Evolutionary conservation across 2,888 invertebrate genomes (phyloP), one percentile per base, ranked within the genome.

Genomic region (Mechanitis mazaeus): DNA sequence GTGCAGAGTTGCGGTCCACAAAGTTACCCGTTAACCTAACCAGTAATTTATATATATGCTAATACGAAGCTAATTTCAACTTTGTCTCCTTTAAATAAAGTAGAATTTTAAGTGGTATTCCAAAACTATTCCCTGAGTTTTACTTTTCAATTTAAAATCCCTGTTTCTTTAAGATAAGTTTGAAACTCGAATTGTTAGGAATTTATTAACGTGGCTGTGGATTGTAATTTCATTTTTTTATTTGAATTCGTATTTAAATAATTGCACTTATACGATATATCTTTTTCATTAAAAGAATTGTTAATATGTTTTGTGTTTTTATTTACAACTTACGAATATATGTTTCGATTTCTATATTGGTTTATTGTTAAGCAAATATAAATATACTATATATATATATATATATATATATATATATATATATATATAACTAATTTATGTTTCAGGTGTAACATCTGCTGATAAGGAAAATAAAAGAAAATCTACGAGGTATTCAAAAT

Each of bases 21-120:
- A 68, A 64, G 64, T 68, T 65, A 55, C 38, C 65, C 59, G 64
- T 62, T 63, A 61, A 65, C 68, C 66, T 61, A 59, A 63, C 64
- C 68, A 65, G 68, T 68, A 70, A 71, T 70, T 66, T 68, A 66
- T 66, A 70, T 63, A 47, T 45, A 42, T 58, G 50, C 42, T 42
- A 55, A 53, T 46, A 56, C 55, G 60, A 60, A 59, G 58, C 60
- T 55, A 63, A 55, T 67, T 57, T 64, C 54, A 65, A 63, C 68
- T 63, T 67, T 69, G 65, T 58, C 54, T 31, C 4, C 33, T n/a
- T 7, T 12, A 1, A 20, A 20, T 31, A 61, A 60, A 61, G 53
- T 50, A 38, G 35, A 63, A 46, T 58, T 64, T 63, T 45, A 63
- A 61, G 55, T 63, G 58, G 45, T 50, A 31, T 6, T 45, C 35